These are phyloP conservation scores for Neotragus pygmaeus DNA, from an alignment of 2,113 vertebrate genomes.

Conservation along the genomic window DNA sequence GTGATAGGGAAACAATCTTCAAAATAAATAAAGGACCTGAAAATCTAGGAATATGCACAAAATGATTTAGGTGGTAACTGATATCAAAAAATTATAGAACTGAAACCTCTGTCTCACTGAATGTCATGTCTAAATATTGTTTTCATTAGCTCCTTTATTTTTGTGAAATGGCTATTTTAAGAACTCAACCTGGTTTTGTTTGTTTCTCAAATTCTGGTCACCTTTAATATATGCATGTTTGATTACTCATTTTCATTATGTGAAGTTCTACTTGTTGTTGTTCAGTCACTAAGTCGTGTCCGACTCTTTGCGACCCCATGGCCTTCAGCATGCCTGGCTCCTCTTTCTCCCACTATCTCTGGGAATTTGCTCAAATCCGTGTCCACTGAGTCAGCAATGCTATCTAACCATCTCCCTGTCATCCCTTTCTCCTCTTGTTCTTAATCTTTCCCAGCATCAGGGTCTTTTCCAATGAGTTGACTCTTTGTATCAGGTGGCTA, in stretches of 20 bases:
- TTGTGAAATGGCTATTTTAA: neutral
- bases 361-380: neutral
- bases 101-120: neutral
- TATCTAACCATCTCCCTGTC: neutral
- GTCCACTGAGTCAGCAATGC: neutral
- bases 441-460: neutral
- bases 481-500: neutral
- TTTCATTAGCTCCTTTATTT: neutral
- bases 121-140: neutral
- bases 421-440: neutral
- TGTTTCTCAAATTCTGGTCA: neutral
- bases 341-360: neutral
- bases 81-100: neutral
- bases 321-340: neutral
- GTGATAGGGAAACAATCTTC: neutral
- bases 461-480: neutral
- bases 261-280: neutral
- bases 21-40: neutral
- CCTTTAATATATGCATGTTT: neutral
- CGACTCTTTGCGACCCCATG: fast-evolving
- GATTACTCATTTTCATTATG: neutral
- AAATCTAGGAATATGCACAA: neutral
- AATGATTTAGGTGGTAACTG: neutral
- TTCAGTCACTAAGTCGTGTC: neutral
- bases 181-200: neutral